Percentiles rank a stretch among this genome's conserved stretches.
These are phyloP conservation scores for Cheilosia variabilis DNA, from an alignment of 2,888 invertebrate species.

Conservation along the genomic window DNA sequence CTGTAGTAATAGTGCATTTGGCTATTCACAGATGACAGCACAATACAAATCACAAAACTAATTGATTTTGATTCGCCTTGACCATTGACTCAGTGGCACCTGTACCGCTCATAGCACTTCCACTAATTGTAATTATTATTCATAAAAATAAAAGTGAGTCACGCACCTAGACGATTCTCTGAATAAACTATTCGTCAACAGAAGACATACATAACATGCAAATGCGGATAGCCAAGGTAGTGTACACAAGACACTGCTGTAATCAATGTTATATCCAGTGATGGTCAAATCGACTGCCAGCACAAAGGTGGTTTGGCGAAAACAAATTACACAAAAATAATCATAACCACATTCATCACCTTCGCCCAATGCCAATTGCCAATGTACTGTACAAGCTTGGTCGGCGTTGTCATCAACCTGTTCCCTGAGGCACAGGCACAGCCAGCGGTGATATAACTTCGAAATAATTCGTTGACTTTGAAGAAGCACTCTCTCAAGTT, in stretches of 20 bases:
- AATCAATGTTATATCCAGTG: neutral
- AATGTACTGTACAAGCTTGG: neutral
- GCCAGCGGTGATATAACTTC: too few species aligned
- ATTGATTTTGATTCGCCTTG: neutral
- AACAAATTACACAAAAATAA: neutral
- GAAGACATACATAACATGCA: neutral
- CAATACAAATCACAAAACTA: slow-evolving; percentile 1
- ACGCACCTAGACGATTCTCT: neutral
- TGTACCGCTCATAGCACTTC: neutral
- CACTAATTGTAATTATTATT: neutral
- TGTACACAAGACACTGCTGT: neutral
- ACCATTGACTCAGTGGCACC: neutral
- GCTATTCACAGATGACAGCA: too few species aligned
- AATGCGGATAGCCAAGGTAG: neutral
- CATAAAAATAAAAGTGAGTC: neutral
- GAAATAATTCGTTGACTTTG: neutral
- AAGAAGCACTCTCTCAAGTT: neutral
- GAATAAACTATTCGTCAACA: neutral
- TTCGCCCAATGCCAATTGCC: slow-evolving; percentile 1
- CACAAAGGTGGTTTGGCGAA: neutral
- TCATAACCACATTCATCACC: neutral
- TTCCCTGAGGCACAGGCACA: neutral
- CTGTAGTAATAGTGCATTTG: too few species aligned
- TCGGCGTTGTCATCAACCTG: neutral
- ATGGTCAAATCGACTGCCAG: neutral